These are phyloP conservation scores for Meganola albula DNA, from an alignment of 2,888 invertebrate genomes.

Conservation along the genomic window DNA sequence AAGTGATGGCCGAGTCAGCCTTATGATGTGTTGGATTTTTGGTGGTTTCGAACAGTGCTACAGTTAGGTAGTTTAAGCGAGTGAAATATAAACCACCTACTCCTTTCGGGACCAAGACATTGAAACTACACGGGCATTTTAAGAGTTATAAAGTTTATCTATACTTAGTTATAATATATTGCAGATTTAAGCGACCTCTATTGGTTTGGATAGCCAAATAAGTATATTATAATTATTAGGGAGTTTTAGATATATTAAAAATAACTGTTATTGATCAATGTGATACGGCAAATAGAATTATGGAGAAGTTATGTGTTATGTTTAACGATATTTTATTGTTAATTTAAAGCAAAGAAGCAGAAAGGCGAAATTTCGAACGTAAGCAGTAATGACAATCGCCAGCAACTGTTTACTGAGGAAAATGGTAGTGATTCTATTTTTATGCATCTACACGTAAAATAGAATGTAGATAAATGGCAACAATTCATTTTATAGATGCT, in stretches of 20 bases:
- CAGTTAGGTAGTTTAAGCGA: constrained; percentile 23
- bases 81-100: no score
- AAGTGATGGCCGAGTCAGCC: constrained; percentile 42
- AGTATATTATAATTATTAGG: constrained; percentile 3
- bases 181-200: no score
- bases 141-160: no score
- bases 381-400: constrained; percentile 50
- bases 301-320: constrained; percentile 17
- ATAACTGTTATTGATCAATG: no score
- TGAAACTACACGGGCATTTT: no score
- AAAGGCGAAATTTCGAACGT: constrained; percentile 60
- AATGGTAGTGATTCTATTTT: constrained; percentile 52
- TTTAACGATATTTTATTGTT: constrained; percentile 45
- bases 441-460: constrained; percentile 14
- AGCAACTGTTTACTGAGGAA: constrained; percentile 49
- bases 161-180: no score
- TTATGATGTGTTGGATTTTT: constrained; percentile 41
- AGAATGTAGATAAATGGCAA: no score
- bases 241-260: no score
- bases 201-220: no score
- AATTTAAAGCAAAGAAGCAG: constrained; percentile 72
- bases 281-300: constrained; percentile 18
- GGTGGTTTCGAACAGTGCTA: constrained; percentile 35
- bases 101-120: no score
- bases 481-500: no score